Base-by-base conservation (phyloP, 1,140 invertebrate species). In the Meloidogyne floridensis region DNA sequence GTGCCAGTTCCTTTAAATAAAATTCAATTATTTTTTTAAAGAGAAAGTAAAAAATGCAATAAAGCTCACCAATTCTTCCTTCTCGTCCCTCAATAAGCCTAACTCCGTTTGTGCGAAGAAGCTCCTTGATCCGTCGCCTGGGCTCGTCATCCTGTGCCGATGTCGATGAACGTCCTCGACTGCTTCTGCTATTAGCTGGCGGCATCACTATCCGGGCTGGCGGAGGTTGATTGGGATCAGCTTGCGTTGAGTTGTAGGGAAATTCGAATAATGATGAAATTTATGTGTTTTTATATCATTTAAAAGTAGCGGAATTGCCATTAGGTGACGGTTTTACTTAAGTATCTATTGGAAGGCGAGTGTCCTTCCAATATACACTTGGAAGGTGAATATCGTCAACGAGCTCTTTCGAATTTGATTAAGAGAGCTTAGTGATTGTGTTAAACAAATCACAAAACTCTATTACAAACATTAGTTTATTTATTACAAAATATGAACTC, bases 81-180 rank as follows among this genome's bases (percentile, higher is more conserved):
- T 65, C 59, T 65, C 10, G n/a, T 15, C 59, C 59, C n/a, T 65
- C 59, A 65, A 65, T 65, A n/a, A 65, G 15, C n/a, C n/a, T 65
- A n/a, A 65, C 59, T 65, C 59, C 59, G 59, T 65, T 65, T n/a
- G 59, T 65, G 59, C 59, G 59, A 65, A 65, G 59, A 65, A 65
- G 59, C 15, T 65, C 59, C 59, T 65, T 65, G 15, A 65, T 65
- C 5, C 59, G 59, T 65, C 59, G 15, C n/a, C 5, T 65, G 59
- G 59, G 59, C 59, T 65, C 59, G 7, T 65, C 59, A 65, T 65
- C 59, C n/a, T 65, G 59, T 15, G 59, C 59, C n/a, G 59, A 65
- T 5, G 59, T n/a, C 59, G 59, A n/a, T 65, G 59, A 65, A 65
- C 59, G 59, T n/a, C 59, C 59, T n/a, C 59, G 59, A 15, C 10